phyloP scores from a whole-genome alignment of 2,888 invertebrate genomes.

The Criorhina ranunculi region DNA sequence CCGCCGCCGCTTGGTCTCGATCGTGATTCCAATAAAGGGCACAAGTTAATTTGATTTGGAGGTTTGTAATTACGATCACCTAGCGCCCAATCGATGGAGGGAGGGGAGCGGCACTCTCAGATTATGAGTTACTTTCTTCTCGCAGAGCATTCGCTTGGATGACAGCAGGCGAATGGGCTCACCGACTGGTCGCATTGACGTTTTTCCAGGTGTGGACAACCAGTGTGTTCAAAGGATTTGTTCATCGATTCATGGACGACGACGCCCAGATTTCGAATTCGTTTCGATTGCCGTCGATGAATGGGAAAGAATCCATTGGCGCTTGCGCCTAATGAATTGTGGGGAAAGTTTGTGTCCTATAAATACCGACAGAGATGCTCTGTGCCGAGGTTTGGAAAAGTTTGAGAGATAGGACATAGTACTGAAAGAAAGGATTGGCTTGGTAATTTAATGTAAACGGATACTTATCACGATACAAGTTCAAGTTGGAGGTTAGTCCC shows the following conservation, averaged over 20 bases:
- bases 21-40: slow-evolving; percentile 76
- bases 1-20: slow-evolving; percentile 43
- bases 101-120: slow-evolving; percentile 9
- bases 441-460: slow-evolving; percentile 31
- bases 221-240: slow-evolving; percentile 17
- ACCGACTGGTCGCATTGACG: slow-evolving; percentile 52
- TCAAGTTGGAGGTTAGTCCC: slow-evolving; percentile 28
- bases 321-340: slow-evolving; percentile 16
- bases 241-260: slow-evolving; percentile 19
- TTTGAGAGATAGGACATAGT: background rate
- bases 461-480: slow-evolving; percentile 20
- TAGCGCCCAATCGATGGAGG: slow-evolving; percentile 40
- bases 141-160: slow-evolving; percentile 48
- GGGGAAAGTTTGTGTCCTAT: slow-evolving; percentile 34
- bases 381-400: slow-evolving; percentile 8
- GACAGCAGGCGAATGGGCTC: slow-evolving; percentile 45
- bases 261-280: slow-evolving; percentile 60
- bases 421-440: slow-evolving; percentile 44
- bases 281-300: slow-evolving; percentile 55
- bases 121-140: slow-evolving; percentile 68
- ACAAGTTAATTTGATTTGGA: slow-evolving; percentile 75
- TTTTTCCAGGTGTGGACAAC: slow-evolving; percentile 73
- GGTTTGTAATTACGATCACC: slow-evolving; percentile 73
- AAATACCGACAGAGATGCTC: slow-evolving; percentile 6
- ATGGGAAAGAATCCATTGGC: slow-evolving; percentile 32